Evolutionary conservation across 35 echinoderm and acorn worm species (phyloP).

Genomic region (Hemicentrotus pulcherrimus): DNA sequence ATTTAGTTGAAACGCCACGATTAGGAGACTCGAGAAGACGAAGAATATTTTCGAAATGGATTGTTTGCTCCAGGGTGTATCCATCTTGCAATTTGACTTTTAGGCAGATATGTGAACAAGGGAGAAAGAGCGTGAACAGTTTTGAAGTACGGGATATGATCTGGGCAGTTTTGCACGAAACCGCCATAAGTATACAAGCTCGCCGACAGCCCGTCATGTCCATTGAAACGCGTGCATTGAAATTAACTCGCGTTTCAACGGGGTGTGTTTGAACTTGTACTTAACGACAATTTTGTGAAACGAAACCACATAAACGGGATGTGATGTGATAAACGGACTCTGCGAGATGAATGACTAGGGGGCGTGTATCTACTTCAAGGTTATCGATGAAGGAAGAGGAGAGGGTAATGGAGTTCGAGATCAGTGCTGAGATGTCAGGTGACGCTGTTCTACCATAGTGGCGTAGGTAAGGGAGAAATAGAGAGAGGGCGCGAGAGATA

Average conservation of each 20-base stretch:
- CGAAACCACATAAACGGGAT: not conserved
- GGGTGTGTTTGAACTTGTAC: too few species aligned
- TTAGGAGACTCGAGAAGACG: not conserved
- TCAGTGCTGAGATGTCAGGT: not conserved
- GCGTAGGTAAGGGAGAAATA: too few species aligned
- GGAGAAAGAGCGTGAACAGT: not conserved
- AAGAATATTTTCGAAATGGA: not conserved
- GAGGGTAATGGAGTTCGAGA: not conserved
- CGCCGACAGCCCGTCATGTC: too few species aligned
- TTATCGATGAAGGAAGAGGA: not conserved
- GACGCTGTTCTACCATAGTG: not conserved
- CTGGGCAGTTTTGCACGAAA: too few species aligned
- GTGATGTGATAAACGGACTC: not conserved
- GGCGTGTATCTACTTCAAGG: not conserved
- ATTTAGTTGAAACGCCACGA: not conserved
- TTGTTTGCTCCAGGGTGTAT: not conserved
- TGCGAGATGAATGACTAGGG: not conserved
- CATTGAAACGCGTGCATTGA: too few species aligned
- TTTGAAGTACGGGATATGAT: not conserved
- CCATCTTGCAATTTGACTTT: not conserved
- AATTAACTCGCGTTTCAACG: too few species aligned
- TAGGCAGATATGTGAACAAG: not conserved
- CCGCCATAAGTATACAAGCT: too few species aligned
- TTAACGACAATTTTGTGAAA: too few species aligned
- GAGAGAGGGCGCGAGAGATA: too few species aligned